A percentile compares a stretch with the other conserved stretches of the same genome.
phyloP scores from a whole-genome alignment of 2,113 vertebrate species.

The Zosterops lateralis region DNA sequence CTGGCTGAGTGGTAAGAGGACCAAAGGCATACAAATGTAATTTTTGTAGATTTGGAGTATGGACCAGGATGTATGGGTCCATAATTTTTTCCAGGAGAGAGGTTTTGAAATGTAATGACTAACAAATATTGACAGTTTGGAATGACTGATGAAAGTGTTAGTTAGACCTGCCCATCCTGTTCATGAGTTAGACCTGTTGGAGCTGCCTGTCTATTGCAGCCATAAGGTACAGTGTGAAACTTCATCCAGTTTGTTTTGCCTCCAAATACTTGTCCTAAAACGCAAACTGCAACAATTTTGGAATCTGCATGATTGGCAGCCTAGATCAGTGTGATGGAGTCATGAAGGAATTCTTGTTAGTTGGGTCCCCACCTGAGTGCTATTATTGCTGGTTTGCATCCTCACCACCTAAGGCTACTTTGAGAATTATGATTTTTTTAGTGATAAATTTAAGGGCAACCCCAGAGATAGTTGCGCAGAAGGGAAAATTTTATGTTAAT shows the following conservation, averaged over 20 bases:
- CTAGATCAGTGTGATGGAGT: background rate
- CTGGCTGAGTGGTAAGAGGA: background rate
- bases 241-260: background rate
- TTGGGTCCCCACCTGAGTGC: rapidly evolving
- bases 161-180: background rate
- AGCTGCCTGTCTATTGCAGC: background rate
- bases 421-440: background rate
- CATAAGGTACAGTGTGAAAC: rapidly evolving
- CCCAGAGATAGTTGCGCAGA: background rate
- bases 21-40: background rate
- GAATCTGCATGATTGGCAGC: background rate
- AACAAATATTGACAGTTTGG: background rate
- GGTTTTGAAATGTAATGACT: background rate
- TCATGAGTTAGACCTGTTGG: background rate
- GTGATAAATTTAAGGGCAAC: background rate
- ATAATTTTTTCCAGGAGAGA: background rate
- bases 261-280: background rate
- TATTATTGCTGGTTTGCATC: background rate
- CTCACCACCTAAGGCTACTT: background rate
- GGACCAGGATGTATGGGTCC: too few relatives aligned
- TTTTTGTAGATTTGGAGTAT: background rate
- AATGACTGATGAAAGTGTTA: background rate
- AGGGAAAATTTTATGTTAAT: background rate
- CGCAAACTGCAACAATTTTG: background rate
- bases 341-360: background rate